These are phyloP conservation scores for Morpho deidamia DNA, from an alignment of 2,888 invertebrate species.

Conservation along the genomic window DNA sequence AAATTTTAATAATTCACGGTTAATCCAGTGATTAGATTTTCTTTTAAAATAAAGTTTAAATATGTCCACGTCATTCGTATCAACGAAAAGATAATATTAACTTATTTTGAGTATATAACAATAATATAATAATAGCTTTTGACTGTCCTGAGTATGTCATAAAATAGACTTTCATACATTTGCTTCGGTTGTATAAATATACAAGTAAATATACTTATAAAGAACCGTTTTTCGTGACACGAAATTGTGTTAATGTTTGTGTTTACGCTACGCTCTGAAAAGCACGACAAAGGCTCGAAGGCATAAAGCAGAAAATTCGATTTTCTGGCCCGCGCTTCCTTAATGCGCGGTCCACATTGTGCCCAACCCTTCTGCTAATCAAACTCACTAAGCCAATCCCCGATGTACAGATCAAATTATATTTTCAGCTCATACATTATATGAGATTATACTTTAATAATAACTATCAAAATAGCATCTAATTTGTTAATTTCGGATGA, in stretches of 20 bases:
- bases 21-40: too few species aligned
- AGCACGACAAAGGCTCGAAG: slow-evolving; percentile 50
- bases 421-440: slow-evolving; percentile 27
- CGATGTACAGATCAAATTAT: slow-evolving; percentile 33
- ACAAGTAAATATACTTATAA: background rate
- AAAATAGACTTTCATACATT: too few species aligned
- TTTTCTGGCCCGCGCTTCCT: slow-evolving; percentile 64
- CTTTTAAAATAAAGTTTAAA: too few species aligned
- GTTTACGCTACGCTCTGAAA: slow-evolving; percentile 60
- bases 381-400: slow-evolving; percentile 67
- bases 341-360: slow-evolving; percentile 54
- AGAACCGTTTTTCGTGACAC: slow-evolving; percentile 2
- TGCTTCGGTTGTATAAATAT: background rate
- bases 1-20: too few species aligned
- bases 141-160: too few species aligned
- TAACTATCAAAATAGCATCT: too few species aligned
- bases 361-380: slow-evolving; percentile 70
- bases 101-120: too few species aligned
- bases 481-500: too few species aligned
- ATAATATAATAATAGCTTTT: too few species aligned
- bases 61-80: too few species aligned
- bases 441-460: too few species aligned
- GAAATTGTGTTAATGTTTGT: slow-evolving; percentile 38
- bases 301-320: slow-evolving; percentile 69
- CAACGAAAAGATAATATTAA: too few species aligned